Base-by-base conservation (phyloP, 2,113 vertebrate species). In the Lathamus discolor region DNA sequence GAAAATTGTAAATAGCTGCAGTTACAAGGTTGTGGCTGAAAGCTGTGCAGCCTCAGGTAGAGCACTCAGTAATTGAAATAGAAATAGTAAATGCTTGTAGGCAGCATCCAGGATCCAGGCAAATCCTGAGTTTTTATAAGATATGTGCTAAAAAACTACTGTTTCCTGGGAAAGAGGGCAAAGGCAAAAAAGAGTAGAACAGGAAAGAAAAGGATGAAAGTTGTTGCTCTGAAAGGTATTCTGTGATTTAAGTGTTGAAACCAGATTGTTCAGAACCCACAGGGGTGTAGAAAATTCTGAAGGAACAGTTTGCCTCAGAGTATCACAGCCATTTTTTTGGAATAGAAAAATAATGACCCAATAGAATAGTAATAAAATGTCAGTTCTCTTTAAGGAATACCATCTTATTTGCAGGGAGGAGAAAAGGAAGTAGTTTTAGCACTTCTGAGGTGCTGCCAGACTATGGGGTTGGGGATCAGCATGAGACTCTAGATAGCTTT, bases 401-500 rank as follows among this genome's bases (percentile, higher is more conserved):
- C 48, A 4, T 64, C 52, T 51, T 23, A 8, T 59, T 46, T 63
- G 51, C 77, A 95, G 83, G 46, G 55, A 89, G 46, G 72, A 88
- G 55, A 44, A 52, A 66, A 70, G 82, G 76, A 55, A 69, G 25
- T 41, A 28, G 39, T 51, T 51, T 83, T 23, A 48, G 18, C 44
- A 18, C 63, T 61, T 55, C 46, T 49, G 63, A 92, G 81, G 44
- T 91, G 75, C 91, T 89, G 81, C 54, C 37, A 73, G 69, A 15
- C 48, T 17, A 4, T 57, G 91, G 93, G 93, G 90, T 82, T 96
- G 96, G 96, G 94, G 73, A 73, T 70, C 59, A 87, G 48, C 25
- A n/a, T 66, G 66, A 92, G 83, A 75, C 33, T 83, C 73, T 95
- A 90, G 86, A 43, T 77, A 81, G 94, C 61, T 97, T 94, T 85